Conservation (phyloP, 1,140 invertebrate species). For the Macrobrachium nipponense region DNA sequence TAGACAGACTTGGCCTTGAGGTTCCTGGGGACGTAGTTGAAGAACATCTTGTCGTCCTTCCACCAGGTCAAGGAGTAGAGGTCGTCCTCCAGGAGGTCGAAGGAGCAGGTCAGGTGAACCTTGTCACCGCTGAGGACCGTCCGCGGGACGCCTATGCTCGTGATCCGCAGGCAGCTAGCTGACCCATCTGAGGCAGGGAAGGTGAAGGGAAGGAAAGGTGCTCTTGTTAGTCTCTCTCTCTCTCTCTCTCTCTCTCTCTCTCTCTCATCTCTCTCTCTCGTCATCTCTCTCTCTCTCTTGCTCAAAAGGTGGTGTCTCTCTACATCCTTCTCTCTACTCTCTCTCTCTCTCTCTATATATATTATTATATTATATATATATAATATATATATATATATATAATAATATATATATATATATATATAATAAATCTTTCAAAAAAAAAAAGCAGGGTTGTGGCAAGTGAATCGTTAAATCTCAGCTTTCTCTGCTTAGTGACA, state of each 20-base stretch:
- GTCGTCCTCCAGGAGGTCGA: conserved; percentile 69
- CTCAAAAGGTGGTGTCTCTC: too few species aligned
- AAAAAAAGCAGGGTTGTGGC: too few species aligned
- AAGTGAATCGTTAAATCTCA: too few species aligned
- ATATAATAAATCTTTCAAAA: too few species aligned
- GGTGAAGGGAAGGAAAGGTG: background rate
- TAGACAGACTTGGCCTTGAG: conserved; percentile 1
- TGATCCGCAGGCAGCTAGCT: conserved; percentile 33
- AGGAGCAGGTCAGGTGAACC: conserved; percentile 73
- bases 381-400: background rate
- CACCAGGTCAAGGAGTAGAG: conserved; percentile 47
- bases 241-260: too few species aligned
- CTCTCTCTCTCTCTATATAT: too few species aligned
- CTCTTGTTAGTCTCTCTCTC: background rate
- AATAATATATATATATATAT: too few species aligned
- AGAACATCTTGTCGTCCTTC: conserved; percentile 47
- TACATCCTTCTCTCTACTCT: too few species aligned
- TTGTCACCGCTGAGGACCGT: conserved; percentile 62
- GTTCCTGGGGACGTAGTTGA: conserved; percentile 9
- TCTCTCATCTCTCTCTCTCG: too few species aligned
- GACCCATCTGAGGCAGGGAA: background rate
- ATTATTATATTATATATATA: background rate
- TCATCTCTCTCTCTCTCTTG: too few species aligned
- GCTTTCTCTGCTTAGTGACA: too few species aligned
- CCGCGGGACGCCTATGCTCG: conserved; percentile 38